Conservation (phyloP, 1,140 invertebrate genomes). For the Aricia agestis region DNA sequence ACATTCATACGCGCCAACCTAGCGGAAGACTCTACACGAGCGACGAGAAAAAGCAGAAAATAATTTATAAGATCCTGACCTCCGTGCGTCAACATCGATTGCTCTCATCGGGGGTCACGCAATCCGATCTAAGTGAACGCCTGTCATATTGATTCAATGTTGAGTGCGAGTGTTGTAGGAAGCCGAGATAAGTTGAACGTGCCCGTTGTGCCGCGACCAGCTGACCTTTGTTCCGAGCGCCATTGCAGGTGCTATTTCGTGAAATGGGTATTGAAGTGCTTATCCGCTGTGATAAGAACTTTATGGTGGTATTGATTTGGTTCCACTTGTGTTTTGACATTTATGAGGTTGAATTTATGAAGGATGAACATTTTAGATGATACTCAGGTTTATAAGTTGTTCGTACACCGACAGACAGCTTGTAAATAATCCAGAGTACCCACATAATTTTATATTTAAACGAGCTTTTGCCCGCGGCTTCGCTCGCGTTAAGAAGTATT, state of each 20-base stretch:
- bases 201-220: conserved; percentile 38
- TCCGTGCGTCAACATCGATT: conserved; percentile 21
- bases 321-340: too few species aligned
- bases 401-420: too few species aligned
- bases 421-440: too few species aligned
- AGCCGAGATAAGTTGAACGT: conserved; percentile 57
- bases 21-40: neutral
- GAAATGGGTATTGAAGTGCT: neutral
- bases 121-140: conserved; percentile 48
- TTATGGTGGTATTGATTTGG: too few species aligned
- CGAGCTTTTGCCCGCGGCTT: too few species aligned
- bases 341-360: too few species aligned
- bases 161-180: conserved; percentile 50
- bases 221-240: conserved; percentile 40
- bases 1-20: neutral
- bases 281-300: too few species aligned
- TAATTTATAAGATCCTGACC: conserved; percentile 3
- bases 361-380: too few species aligned
- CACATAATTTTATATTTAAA: too few species aligned
- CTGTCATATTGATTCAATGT: conserved; percentile 58
- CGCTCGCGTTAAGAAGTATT: too few species aligned
- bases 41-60: neutral
- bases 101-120: conserved; percentile 36
- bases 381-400: too few species aligned
- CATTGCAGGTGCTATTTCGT: conserved; percentile 27